These are phyloP conservation scores for Pyrocephalus nanus DNA, from an alignment of 2,797 vertebrate species.

Conservation along the genomic window DNA sequence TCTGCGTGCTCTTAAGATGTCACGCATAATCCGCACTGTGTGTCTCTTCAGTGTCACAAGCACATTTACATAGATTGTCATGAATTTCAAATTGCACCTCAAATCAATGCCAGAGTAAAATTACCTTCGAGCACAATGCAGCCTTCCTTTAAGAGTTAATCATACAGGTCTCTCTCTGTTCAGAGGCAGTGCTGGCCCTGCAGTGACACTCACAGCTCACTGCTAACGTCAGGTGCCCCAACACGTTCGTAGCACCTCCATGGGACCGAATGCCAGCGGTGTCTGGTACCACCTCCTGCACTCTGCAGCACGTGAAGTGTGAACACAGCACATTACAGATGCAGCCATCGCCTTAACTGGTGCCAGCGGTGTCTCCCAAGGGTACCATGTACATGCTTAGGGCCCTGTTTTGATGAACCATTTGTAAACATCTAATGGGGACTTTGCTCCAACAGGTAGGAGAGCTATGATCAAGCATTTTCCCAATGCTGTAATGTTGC, in stretches of 20 bases:
- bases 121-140: conserved; percentile 72
- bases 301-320: not conserved
- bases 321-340: fast-evolving
- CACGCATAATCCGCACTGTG: conserved; percentile 72
- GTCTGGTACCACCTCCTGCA: not conserved
- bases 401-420: not conserved
- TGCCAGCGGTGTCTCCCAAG: fast-evolving
- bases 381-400: not conserved
- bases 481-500: not conserved
- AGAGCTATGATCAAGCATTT: not conserved
- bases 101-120: conserved; percentile 73
- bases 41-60: conserved; percentile 79
- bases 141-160: conserved; percentile 67
- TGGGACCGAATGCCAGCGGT: not conserved
- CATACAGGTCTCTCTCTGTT: not conserved
- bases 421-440: not conserved
- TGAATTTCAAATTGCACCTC: conserved; percentile 78
- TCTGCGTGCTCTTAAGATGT: conserved; percentile 78
- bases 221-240: fast-evolving
- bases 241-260: fast-evolving
- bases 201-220: not conserved
- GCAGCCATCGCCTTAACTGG: not conserved
- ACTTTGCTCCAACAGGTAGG: conserved; percentile 23
- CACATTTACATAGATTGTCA: conserved; percentile 79
- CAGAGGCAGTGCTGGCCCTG: not conserved